A percentile compares a stretch with the other conserved stretches of the same genome.
Evolutionary conservation across 2,113 vertebrate species (phyloP).

Genomic region (Ciconia maguari): DNA sequence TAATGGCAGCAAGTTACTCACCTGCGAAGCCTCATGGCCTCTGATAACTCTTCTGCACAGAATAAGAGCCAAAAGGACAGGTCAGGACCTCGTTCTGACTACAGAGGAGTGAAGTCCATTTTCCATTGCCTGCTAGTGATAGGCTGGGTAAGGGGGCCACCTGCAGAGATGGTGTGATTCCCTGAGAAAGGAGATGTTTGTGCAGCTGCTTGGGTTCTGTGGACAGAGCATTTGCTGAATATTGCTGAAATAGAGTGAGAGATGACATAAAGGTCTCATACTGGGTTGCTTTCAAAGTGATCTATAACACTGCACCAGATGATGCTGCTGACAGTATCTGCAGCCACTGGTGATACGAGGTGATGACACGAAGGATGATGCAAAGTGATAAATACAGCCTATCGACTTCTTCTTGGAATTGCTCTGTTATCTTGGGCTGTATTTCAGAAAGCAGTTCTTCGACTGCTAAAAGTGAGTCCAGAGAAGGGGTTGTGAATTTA

Average conservation of each 20-base stretch:
- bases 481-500: not conserved
- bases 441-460: not conserved
- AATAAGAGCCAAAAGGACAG: not conserved
- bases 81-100: not conserved
- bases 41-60: not conserved
- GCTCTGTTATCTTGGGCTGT: not conserved
- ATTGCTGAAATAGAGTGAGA: not conserved
- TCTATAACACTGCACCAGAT: not conserved
- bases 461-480: not conserved
- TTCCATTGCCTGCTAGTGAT: not conserved
- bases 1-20: not conserved
- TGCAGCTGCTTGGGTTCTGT: not conserved
- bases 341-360: not conserved
- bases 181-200: rapidly evolving
- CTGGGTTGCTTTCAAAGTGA: not conserved
- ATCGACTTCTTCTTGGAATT: not conserved
- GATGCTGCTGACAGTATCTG: not conserved
- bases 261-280: not conserved
- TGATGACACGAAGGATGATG: not conserved
- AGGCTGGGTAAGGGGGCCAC: not conserved
- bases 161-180: not conserved
- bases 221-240: not conserved
- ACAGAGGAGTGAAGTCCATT: not conserved
- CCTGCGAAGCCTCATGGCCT: not conserved
- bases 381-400: not conserved